These are phyloP conservation scores for Nephrotoma appendiculata DNA, from an alignment of 2,888 invertebrate genomes.

Conservation along the genomic window DNA sequence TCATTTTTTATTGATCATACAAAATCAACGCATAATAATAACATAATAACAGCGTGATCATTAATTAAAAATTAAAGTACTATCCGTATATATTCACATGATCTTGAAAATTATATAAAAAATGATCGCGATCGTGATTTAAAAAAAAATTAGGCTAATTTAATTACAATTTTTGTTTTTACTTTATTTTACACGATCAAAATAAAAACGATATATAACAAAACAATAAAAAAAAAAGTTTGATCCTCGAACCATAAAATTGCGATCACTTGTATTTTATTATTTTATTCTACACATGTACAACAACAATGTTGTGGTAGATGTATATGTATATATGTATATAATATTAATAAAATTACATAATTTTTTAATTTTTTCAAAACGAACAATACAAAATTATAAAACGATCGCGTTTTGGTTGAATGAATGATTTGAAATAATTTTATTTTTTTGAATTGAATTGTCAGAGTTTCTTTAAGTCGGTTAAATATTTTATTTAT, in stretches of 20 bases:
- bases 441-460: slow-evolving; percentile 2
- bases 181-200: not conserved
- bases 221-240: not conserved
- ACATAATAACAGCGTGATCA: no score
- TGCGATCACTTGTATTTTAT: slow-evolving; percentile 1
- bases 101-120: not conserved
- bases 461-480: slow-evolving; percentile 1
- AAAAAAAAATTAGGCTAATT: not conserved
- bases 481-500: not conserved
- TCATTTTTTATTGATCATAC: no score
- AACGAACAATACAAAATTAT: not conserved
- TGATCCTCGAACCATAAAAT: not conserved
- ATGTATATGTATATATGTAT: no score
- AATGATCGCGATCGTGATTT: not conserved
- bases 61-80: no score
- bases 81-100: not conserved
- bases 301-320: not conserved
- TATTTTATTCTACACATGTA: not conserved
- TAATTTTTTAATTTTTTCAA: not conserved
- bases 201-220: not conserved
- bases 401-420: slow-evolving; percentile 1
- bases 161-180: not conserved
- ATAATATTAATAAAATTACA: not conserved
- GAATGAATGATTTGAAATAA: slow-evolving; percentile 1
- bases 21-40: no score